phyloP scores from a whole-genome alignment of 2,888 invertebrate genomes.

The Omphaloscelis lunosa region DNA sequence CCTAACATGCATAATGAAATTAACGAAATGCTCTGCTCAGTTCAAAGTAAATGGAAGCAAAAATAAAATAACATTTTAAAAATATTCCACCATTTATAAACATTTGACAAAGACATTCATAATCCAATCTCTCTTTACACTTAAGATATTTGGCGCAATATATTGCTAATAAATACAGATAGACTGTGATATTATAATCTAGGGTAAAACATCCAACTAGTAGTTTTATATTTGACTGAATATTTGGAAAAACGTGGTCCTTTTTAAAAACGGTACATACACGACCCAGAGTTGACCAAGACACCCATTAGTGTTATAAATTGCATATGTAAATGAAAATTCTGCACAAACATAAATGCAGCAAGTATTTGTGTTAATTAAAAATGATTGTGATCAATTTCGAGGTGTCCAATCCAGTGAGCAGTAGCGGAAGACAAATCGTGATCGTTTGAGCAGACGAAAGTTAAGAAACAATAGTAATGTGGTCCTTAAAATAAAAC shows the following conservation, averaged over 20 bases:
- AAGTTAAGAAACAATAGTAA: constrained; percentile 59
- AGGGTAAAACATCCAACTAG: constrained; percentile 35
- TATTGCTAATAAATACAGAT: constrained; percentile 72
- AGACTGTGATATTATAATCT: constrained; percentile 36
- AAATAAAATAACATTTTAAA: constrained; percentile 36
- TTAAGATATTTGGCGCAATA: constrained; percentile 77
- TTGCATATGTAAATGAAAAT: constrained; percentile 40
- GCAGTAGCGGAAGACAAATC: constrained; percentile 85
- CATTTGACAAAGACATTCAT: constrained; percentile 54
- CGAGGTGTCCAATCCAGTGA: constrained; percentile 69
- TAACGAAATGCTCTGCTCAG: constrained; percentile 65
- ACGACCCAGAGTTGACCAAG: constrained; percentile 28
- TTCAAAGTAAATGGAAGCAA: constrained; percentile 60
- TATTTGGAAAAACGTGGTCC: constrained; percentile 44
- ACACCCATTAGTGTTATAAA: constrained; percentile 36
- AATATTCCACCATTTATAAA: constrained; percentile 45
- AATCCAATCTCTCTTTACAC: constrained; percentile 51
- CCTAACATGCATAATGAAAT: constrained; percentile 53
- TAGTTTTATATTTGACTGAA: constrained; percentile 21
- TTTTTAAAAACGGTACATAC: constrained; percentile 26
- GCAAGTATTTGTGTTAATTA: constrained; percentile 34
- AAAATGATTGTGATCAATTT: constrained; percentile 48
- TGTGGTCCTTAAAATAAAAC: constrained; percentile 61
- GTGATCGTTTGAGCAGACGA: constrained; percentile 79
- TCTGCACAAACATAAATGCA: constrained; percentile 65